Base-by-base conservation (phyloP, 2,797 vertebrate genomes). In the Pseudomugil gertrudae region DNA sequence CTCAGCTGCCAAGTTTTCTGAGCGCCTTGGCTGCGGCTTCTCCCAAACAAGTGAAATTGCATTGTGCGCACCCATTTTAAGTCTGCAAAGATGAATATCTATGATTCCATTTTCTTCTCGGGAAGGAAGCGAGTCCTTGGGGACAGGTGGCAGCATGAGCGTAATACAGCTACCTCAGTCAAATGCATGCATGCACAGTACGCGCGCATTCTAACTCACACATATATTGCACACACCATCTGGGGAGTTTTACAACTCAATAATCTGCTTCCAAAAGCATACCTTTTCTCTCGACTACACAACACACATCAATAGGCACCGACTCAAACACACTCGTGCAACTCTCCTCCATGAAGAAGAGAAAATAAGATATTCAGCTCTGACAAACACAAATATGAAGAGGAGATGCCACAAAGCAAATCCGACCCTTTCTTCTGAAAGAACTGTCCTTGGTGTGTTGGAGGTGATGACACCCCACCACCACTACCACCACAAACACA, bases 231-330 rank as follows among this genome's bases (percentile, higher is more conserved):
- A 84, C 74, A 63, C 70, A 47, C 74, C 72, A 86, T 87, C 84
- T 81, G 82, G 77, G 63, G 74, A 88, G 63, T 84, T 89, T 87
- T 87, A 88, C 74, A 80, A 89, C 87, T 89, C 89, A 87, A 87
- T 92, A 84, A 87, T 81, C 85, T 74, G 72, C 81, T 74, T 88
- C 87, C 87, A 80, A 66, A 80, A 78, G 84, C 85, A 70, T 65
- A 81, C 68, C 72, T 78, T 81, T 74, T 71, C 62, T 15, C 60
- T 55, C 63, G 27, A 55, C 74, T 66, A 76, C 66, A 52, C 72
- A 81, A 71, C 77, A 66, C 80, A 83, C 82, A 86, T 71, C 81
- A 80, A 70, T 79, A 63, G 64, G 68, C 70, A 63, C 63, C 57
- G 63, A 70, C 59, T 69, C 62, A 23, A 45, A 51, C 50, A 72